These are phyloP conservation scores for Trissoscelio sp. DNA, from an alignment of 2,888 invertebrate species.

Conservation along the genomic window DNA sequence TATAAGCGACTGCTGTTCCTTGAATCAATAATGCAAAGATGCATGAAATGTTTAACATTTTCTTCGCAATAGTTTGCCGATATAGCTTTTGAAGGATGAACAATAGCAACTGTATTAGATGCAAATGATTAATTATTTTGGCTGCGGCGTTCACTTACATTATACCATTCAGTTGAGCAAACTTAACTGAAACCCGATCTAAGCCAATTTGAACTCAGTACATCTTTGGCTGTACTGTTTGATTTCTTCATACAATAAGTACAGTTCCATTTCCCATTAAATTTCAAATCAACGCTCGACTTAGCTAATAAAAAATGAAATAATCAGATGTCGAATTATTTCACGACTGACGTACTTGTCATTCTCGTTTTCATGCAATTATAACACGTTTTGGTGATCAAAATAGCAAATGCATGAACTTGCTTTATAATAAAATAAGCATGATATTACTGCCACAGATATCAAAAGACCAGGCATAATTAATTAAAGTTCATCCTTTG, in stretches of 20 bases:
- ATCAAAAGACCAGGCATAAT: not conserved
- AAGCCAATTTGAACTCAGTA: constrained; percentile 7
- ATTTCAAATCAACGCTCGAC: not conserved
- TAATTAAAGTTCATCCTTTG: not conserved
- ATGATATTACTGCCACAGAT: not conserved
- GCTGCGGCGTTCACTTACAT: not conserved
- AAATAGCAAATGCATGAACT: no score
- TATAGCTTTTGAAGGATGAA: not conserved
- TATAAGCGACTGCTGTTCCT: not conserved
- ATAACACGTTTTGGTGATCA: no score
- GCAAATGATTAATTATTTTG: constrained; percentile 18
- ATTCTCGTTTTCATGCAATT: no score
- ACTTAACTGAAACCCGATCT: constrained; percentile 14
- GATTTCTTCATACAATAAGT: constrained; percentile 10
- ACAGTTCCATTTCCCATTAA: not conserved
- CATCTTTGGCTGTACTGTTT: constrained; percentile 16
- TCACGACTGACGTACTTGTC: not conserved
- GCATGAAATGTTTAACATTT: not conserved
- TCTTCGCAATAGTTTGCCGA: not conserved
- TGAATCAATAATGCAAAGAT: not conserved
- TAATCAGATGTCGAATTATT: not conserved
- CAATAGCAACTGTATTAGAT: not conserved
- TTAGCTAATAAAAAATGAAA: not conserved
- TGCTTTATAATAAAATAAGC: not conserved
- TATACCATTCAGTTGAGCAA: not conserved